These are phyloP conservation scores for Erpetoichthys calabaricus DNA, from an alignment of 2,797 vertebrate species.

Conservation along the genomic window DNA sequence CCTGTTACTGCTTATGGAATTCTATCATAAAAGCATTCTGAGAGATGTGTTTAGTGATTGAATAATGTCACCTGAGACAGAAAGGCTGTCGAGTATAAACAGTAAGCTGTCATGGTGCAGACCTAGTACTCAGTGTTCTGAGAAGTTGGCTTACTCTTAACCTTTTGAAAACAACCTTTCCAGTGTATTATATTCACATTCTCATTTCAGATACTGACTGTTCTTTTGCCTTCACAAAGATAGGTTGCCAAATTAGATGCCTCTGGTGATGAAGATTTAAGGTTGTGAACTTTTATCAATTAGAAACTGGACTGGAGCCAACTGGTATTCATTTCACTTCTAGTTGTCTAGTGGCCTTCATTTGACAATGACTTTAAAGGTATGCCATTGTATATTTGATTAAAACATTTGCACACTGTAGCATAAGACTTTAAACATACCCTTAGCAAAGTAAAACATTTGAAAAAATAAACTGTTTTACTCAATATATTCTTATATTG, in stretches of 20 bases:
- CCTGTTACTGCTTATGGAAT: neutral
- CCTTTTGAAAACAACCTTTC: neutral
- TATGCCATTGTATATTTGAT: neutral
- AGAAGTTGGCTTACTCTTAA: neutral
- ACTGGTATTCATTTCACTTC: neutral
- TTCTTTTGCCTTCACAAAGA: neutral
- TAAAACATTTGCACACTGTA: neutral
- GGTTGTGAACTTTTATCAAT: neutral
- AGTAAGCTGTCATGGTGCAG: neutral
- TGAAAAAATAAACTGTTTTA: too few relatives aligned
- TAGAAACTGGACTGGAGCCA: neutral
- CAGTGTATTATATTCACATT: neutral
- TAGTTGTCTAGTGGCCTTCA: neutral
- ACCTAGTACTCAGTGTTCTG: neutral
- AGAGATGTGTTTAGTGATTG: neutral
- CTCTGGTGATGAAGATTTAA: neutral
- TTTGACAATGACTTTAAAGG: neutral
- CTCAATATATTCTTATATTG: too few relatives aligned
- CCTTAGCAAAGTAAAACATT: too few relatives aligned
- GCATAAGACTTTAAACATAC: neutral
- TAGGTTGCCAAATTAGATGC: neutral
- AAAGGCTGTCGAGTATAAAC: neutral
- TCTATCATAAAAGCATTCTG: neutral
- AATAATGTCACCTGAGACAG: neutral
- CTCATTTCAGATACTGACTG: neutral